A percentile compares a stretch with the other conserved stretches of the same genome.
phyloP scores from a whole-genome alignment of 2,797 vertebrate species.

The Galagoides demidoff region DNA sequence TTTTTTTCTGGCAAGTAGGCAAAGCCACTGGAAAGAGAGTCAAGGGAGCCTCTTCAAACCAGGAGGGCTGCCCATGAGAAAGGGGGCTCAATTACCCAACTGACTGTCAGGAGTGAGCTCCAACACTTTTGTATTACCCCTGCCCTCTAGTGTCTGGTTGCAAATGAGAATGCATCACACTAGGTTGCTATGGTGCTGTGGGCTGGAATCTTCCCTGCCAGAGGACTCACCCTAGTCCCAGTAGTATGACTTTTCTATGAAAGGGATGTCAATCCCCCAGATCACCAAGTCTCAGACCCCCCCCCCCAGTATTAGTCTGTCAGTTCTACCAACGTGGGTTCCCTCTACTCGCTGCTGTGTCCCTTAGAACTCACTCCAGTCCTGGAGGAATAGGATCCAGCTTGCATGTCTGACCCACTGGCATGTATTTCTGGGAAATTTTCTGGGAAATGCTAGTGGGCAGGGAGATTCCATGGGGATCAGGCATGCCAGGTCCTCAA shows the following conservation, averaged over 20 bases:
- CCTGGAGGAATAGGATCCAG: neutral
- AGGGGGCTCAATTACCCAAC: too few relatives aligned
- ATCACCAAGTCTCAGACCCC: neutral
- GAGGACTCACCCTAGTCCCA: neutral
- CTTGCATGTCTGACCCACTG: neutral
- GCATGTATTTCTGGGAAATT: neutral
- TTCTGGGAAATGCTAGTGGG: neutral
- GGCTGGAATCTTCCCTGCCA: too few relatives aligned
- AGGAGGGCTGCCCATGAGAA: too few relatives aligned
- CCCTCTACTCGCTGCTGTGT: neutral
- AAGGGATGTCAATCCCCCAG: neutral
- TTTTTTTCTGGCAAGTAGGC: neutral
- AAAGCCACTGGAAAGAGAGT: neutral
- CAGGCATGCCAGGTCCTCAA: neutral
- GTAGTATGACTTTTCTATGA: neutral
- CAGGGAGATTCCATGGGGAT: neutral
- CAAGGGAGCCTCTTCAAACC: too few relatives aligned
- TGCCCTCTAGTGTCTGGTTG: too few relatives aligned
- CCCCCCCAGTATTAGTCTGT: neutral
- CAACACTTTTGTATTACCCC: too few relatives aligned
- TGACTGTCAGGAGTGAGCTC: too few relatives aligned
- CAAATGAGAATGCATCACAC: too few relatives aligned
- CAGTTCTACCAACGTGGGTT: neutral
- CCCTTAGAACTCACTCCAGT: neutral
- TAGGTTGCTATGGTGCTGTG: too few relatives aligned